phyloP scores from a whole-genome alignment of 2,113 vertebrate species.

The Atrichornis clamosus region DNA sequence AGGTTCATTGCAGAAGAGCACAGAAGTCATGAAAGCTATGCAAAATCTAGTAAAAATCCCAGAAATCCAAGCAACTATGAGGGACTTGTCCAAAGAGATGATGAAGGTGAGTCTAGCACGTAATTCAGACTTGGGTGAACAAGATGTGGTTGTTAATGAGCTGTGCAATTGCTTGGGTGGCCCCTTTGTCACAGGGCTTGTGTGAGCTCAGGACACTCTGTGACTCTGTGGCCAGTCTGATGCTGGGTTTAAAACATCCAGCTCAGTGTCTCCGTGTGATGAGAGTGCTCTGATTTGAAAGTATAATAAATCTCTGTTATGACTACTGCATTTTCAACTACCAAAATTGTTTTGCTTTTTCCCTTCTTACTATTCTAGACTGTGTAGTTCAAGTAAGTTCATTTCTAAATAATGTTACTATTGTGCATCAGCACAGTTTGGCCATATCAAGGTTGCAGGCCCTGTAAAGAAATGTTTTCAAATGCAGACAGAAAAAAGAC shows the following conservation, averaged over 20 bases:
- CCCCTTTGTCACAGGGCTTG: not conserved
- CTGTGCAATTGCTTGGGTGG: fast-evolving
- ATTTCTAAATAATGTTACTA: not conserved
- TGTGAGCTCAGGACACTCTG: not conserved
- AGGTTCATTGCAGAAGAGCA: conserved; percentile 93
- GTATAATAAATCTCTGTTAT: fast-evolving
- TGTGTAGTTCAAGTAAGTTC: not conserved
- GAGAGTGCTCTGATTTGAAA: not conserved
- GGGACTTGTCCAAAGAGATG: conserved; percentile 97
- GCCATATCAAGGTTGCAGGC: not conserved
- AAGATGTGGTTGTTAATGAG: fast-evolving
- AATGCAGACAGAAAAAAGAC: not conserved
- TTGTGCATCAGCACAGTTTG: not conserved
- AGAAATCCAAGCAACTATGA: conserved; percentile 97
- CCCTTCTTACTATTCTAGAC: not conserved
- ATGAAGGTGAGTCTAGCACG: conserved; percentile 83
- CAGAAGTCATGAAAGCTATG: conserved; percentile 99
- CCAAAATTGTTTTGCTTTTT: not conserved
- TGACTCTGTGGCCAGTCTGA: not conserved
- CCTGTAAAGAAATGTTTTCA: not conserved
- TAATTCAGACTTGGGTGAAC: fast-evolving
- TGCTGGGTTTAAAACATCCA: not conserved
- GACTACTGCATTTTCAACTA: not conserved
- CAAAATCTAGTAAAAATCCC: conserved; percentile 93
- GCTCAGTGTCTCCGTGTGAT: not conserved